These are phyloP conservation scores for Megaceryle torquata DNA, from an alignment of 2,113 vertebrate genomes.

Conservation along the genomic window DNA sequence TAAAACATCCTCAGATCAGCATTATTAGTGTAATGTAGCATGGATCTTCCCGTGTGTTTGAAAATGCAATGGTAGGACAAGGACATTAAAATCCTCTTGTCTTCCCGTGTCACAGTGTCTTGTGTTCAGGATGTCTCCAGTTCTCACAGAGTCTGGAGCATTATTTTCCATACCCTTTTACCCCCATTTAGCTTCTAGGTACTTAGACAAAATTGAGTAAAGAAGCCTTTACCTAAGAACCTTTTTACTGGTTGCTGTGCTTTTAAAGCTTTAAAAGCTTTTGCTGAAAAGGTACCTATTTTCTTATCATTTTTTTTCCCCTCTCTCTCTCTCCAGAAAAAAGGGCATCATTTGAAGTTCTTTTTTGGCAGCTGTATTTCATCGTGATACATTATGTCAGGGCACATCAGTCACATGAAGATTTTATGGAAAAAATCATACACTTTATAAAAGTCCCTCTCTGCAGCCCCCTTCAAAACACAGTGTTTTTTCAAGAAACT, in stretches of 20 bases:
- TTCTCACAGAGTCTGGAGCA: constrained; percentile 4
- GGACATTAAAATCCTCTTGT: constrained; percentile 8
- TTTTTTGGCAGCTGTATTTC: constrained; percentile 62
- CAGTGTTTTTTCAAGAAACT: not conserved
- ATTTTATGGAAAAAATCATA: constrained; percentile 35
- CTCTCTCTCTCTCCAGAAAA: not conserved
- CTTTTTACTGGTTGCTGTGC: constrained; percentile 36
- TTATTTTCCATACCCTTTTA: constrained; percentile 63
- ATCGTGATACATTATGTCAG: constrained; percentile 57
- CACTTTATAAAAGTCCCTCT: constrained; percentile 20
- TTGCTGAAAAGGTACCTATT: constrained; percentile 61
- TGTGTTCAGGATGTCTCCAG: not conserved
- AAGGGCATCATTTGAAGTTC: constrained; percentile 57
- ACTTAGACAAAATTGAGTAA: constrained; percentile 61
- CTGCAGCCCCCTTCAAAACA: constrained; percentile 22
- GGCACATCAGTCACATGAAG: constrained; percentile 57
- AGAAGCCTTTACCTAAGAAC: constrained; percentile 57
- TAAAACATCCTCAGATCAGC: not conserved
- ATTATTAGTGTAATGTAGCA: not conserved
- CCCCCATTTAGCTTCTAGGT: constrained; percentile 58
- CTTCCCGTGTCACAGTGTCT: constrained; percentile 12
- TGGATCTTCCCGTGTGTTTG: not conserved
- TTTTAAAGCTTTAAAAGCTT: constrained; percentile 69
- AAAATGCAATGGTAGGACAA: not conserved
- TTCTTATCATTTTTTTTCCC: constrained; percentile 56